Percentiles rank a stretch among this genome's conserved stretches.
phyloP scores from a whole-genome alignment of 1,140 invertebrate genomes.

The Atta colombica region DNA sequence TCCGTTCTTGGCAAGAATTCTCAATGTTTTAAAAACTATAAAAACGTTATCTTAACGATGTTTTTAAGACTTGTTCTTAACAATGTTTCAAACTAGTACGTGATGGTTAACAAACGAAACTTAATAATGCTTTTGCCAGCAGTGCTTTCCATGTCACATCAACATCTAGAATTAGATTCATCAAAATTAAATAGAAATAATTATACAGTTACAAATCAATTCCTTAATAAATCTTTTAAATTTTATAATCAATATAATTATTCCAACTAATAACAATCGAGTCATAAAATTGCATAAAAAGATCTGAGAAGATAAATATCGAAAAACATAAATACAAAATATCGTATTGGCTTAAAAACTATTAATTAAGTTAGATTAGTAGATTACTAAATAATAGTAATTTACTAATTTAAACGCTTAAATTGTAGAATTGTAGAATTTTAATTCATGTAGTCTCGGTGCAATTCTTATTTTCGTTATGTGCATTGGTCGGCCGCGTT shows the following conservation, averaged over 20 bases:
- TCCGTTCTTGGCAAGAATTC: constrained; percentile 27
- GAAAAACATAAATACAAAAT: not conserved
- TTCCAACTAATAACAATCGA: not conserved
- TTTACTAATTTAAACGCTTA: not conserved
- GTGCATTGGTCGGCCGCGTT: not conserved
- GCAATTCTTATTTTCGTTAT: constrained; percentile 14
- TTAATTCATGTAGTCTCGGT: not conserved
- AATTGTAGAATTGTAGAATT: not conserved
- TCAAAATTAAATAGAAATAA: constrained; percentile 15
- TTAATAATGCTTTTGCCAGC: not conserved
- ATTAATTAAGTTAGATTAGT: not conserved
- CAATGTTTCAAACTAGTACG: constrained; percentile 29
- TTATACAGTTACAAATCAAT: not conserved
- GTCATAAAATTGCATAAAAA: not conserved
- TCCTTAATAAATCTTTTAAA: not conserved
- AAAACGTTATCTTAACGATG: constrained; percentile 8
- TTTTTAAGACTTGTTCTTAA: constrained; percentile 4
- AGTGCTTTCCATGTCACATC: not conserved
- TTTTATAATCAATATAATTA: not conserved
- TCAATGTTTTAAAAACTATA: constrained; percentile 21
- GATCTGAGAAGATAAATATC: not conserved
- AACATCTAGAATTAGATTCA: not conserved
- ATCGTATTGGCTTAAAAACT: not conserved
- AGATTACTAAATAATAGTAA: too few species aligned
- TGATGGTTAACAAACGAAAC: constrained; percentile 13